A percentile compares a stretch with the other conserved stretches of the same genome.
phyloP scores from a whole-genome alignment of 2,888 invertebrate species.

The Lasius platythorax region DNA sequence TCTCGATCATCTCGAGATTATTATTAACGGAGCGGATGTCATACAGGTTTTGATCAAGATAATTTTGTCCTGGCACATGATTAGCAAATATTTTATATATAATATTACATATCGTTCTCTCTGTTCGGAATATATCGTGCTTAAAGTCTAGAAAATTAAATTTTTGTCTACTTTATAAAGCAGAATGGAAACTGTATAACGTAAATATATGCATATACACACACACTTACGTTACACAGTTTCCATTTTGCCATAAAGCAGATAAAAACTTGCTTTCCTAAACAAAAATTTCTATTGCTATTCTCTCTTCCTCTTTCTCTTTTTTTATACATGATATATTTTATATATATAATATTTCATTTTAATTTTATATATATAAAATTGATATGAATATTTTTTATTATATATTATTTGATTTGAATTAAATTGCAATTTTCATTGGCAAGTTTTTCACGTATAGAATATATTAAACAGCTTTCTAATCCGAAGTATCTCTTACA shows the following conservation, averaged over 20 bases:
- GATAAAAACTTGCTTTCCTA: not conserved
- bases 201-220: not conserved
- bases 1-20: not conserved
- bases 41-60: not conserved
- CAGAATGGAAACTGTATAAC: not conserved
- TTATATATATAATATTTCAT: not conserved
- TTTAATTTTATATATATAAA: not conserved
- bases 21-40: not conserved
- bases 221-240: not conserved
- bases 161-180: not conserved
- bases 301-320: not conserved
- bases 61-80: not conserved
- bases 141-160: not conserved
- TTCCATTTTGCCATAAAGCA: conserved; percentile 1
- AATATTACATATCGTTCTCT: not conserved
- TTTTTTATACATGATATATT: not conserved
- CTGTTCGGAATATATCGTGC: not conserved
- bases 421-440: conserved; percentile 5
- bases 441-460: not conserved
- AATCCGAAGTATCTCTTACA: not conserved
- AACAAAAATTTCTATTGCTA: not conserved
- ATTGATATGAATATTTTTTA: not conserved
- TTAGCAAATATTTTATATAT: not conserved
- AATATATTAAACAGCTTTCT: conserved; percentile 17
- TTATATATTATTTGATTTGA: conserved; percentile 1